Conservation (phyloP, 2,888 invertebrate species). For the Parnassius smintheus region DNA sequence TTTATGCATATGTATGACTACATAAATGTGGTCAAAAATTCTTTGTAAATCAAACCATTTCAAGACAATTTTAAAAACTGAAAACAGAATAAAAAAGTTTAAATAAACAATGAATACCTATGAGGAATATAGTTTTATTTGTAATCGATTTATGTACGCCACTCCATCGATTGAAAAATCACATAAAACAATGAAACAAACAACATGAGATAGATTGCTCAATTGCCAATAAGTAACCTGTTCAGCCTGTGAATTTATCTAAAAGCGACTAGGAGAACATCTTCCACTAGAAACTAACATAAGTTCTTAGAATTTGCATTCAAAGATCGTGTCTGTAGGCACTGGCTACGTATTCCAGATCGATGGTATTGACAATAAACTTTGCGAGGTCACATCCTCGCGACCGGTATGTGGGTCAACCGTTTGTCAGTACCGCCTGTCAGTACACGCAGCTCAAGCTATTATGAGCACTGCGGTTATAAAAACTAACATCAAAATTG, state of each 20-base stretch:
- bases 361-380: conserved; percentile 62
- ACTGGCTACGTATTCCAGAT: conserved; percentile 38
- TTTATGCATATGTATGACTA: too few species aligned
- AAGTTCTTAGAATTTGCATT: conserved; percentile 20
- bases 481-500: conserved; percentile 21
- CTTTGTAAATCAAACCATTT: too few species aligned
- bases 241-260: conserved; percentile 1
- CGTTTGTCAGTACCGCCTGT: conserved; percentile 47
- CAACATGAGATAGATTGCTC: too few species aligned
- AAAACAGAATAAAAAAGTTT: too few species aligned
- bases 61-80: too few species aligned
- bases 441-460: conserved; percentile 35
- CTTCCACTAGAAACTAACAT: conserved; percentile 13
- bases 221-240: too few species aligned
- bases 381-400: conserved; percentile 62
- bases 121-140: too few species aligned
- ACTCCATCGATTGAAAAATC: too few species aligned
- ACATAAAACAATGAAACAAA: too few species aligned
- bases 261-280: conserved; percentile 11
- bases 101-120: too few species aligned
- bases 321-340: conserved; percentile 30
- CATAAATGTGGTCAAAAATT: too few species aligned
- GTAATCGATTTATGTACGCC: too few species aligned
- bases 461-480: conserved; percentile 27
- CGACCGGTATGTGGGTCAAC: conserved; percentile 69